Evolutionary conservation across 2,113 vertebrate genomes (phyloP).

Genomic region (Paraplagusia blochii): DNA sequence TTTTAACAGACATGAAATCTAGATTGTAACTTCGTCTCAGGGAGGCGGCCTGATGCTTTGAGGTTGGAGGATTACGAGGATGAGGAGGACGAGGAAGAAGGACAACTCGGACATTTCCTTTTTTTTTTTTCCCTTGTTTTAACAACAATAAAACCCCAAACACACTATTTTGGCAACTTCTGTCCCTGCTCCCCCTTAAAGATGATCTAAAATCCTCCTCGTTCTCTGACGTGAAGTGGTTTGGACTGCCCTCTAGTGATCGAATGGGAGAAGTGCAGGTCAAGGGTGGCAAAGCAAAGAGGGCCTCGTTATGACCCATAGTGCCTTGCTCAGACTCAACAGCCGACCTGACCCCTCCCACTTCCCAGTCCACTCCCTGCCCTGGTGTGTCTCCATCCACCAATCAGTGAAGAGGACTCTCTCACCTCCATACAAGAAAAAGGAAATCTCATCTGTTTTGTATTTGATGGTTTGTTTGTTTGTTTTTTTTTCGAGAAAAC

Average conservation of each 20-base stretch:
- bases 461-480: slow-evolving; percentile 6
- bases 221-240: slow-evolving; percentile 34
- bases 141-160: slow-evolving; percentile 39
- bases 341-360: slow-evolving; percentile 52
- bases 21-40: slow-evolving; percentile 73
- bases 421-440: slow-evolving; percentile 19
- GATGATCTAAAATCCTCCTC: slow-evolving; percentile 40
- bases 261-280: slow-evolving; percentile 44
- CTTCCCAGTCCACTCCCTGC: slow-evolving; percentile 16
- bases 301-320: slow-evolving; percentile 39
- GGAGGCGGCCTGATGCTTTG: slow-evolving; percentile 67
- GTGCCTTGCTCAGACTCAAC: slow-evolving; percentile 74
- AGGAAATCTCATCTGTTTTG: slow-evolving; percentile 19
- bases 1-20: slow-evolving; percentile 58
- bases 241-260: slow-evolving; percentile 55
- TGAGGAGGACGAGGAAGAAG: slow-evolving; percentile 42
- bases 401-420: slow-evolving; percentile 44
- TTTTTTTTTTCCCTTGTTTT: no score
- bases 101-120: no score
- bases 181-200: slow-evolving; percentile 3
- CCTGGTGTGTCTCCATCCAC: slow-evolving; percentile 22
- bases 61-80: slow-evolving; percentile 54
- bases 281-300: slow-evolving; percentile 47
- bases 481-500: slow-evolving; percentile 38
- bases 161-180: slow-evolving; percentile 14